Evolutionary conservation across 2,888 invertebrate species (phyloP).

Genomic region (Drosophila buzzatii): DNA sequence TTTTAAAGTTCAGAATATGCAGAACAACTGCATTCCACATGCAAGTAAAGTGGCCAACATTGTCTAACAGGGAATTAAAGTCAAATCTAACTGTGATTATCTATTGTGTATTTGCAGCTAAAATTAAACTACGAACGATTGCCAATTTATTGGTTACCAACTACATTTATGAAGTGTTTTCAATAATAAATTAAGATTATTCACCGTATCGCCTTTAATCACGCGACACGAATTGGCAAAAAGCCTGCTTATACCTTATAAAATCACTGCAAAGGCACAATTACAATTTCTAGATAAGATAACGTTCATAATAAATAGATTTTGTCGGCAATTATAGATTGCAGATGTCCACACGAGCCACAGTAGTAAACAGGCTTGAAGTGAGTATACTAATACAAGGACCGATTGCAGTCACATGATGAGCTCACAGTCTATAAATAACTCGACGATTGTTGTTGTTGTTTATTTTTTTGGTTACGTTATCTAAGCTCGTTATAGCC

Average conservation of each 20-base stretch:
- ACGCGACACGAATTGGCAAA: neutral
- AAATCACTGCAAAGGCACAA: conserved; percentile 42
- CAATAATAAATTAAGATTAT: neutral
- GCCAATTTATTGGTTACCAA: neutral
- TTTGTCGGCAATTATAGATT: conserved; percentile 12
- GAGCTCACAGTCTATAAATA: conserved; percentile 22
- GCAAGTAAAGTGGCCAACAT: neutral
- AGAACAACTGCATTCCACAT: neutral
- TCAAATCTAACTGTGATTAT: neutral
- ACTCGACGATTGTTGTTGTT: neutral
- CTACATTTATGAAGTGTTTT: neutral
- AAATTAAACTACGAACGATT: neutral
- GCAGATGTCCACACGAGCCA: conserved; percentile 17
- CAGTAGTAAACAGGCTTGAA: conserved; percentile 13
- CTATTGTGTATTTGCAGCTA: neutral
- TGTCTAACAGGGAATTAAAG: neutral
- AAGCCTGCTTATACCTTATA: conserved; percentile 6
- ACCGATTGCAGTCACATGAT: conserved; percentile 51
- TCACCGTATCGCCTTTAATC: neutral
- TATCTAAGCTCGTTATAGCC: neutral
- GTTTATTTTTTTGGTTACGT: neutral
- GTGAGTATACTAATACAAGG: conserved; percentile 30
- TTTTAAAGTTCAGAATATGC: neutral
- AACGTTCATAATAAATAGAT: neutral
- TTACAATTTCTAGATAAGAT: conserved; percentile 40